Evolutionary conservation across 2,888 invertebrate species (phyloP), one percentile per base, ranked within the genome.

Genomic region (Ophonus ardosiacus): DNA sequence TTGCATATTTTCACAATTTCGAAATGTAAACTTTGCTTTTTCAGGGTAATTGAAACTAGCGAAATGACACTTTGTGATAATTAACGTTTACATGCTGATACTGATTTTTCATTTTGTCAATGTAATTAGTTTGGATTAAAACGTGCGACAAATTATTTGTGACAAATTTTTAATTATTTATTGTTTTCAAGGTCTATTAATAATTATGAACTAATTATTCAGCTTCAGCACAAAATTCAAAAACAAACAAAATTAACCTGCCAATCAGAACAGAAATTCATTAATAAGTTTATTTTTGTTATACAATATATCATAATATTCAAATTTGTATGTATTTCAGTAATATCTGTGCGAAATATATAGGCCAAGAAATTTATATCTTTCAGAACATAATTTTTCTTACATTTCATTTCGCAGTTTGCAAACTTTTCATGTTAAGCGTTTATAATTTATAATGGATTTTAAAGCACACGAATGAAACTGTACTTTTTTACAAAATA

Each of bases 1-100:
- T 8, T 24, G 24, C 63, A 63, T 24, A 63, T 63, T 63, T 63
- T 63, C 63, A 63, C 63, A 24, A 63, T 10, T 18, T 63, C 13
- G 24, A 7, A 8, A 63, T 63, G 24, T 21, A 51, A 51, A 51
- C 43, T 51, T 51, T 51, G 43, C 10, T 51, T 51, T 51, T 51
- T 51, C 43, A 13, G 6, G 43, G 43, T 51, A 51, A 51, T 51
- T 51, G 43, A 51, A 51, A 51, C 43, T 51, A 51, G 10, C 13
- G 43, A 8, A 51, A 51, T 51, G 43, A 51, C 43, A 51, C 43
- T 51, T 51, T 10, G 43, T 10, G 43, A 10, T 51, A 51, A 51
- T 51, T 51, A 51, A 51, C 10, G 43, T 51, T 51, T 51, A 51
- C 10, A 10, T 51, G 43, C 43, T 51, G 43, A 51, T 51, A 51